Conservation (phyloP, 2,113 vertebrate genomes). For the Corvus moneduloides region DNA sequence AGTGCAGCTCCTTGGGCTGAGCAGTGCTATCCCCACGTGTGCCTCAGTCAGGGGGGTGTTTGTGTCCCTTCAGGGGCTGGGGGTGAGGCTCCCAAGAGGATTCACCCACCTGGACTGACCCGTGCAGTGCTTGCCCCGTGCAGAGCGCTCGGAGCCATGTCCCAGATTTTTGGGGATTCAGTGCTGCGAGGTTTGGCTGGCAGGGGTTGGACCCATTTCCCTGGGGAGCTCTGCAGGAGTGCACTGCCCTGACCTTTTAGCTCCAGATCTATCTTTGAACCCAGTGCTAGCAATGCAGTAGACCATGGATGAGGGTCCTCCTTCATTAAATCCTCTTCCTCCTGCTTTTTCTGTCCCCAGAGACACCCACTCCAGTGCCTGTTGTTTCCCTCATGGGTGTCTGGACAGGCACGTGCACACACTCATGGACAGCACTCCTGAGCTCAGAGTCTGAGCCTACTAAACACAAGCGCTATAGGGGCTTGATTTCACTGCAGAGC, state of each 20-base stretch:
- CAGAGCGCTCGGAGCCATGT: rapidly evolving
- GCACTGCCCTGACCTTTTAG: background rate
- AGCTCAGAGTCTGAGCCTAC: background rate
- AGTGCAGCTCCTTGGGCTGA: background rate
- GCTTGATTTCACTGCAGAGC: background rate
- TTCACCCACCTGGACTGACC: background rate
- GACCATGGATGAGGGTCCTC: background rate
- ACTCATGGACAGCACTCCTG: rapidly evolving
- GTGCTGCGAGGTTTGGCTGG: background rate
- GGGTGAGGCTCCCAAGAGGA: background rate
- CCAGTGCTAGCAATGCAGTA: background rate
- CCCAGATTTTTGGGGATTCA: rapidly evolving
- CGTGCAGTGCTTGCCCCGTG: rapidly evolving
- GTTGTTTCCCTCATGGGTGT: rapidly evolving
- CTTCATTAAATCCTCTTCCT: background rate
- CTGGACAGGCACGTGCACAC: background rate
- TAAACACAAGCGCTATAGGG: rapidly evolving
- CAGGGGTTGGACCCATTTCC: background rate
- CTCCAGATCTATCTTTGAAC: background rate
- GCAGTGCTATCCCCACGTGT: background rate
- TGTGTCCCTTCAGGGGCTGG: background rate
- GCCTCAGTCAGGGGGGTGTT: background rate
- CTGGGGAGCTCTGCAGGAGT: background rate
- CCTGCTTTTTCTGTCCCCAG: background rate
- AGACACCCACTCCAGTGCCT: background rate